Evolutionary conservation across 2,888 invertebrate genomes (phyloP).

Genomic region (Conomelus anceps): DNA sequence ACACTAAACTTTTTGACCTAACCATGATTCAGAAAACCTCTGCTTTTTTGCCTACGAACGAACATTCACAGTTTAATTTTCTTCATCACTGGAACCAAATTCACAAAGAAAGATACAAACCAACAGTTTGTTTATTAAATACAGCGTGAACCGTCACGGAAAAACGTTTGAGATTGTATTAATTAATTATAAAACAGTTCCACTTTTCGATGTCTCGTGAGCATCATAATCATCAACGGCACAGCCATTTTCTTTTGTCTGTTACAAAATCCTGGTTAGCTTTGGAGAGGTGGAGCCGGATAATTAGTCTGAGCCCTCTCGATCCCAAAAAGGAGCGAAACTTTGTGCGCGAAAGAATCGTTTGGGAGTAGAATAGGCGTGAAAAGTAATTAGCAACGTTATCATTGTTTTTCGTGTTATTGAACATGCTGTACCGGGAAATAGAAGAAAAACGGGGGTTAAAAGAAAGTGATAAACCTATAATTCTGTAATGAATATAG

Average conservation of each 20-base stretch:
- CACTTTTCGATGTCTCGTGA: neutral
- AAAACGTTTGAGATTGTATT: neutral
- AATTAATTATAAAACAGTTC: neutral
- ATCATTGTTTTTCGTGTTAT: neutral
- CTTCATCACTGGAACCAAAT: neutral
- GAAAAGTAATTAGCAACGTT: neutral
- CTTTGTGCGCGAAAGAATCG: neutral
- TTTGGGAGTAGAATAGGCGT: neutral
- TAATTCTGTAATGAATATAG: neutral
- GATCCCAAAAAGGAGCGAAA: neutral
- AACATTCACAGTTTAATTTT: neutral
- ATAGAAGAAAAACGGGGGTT: neutral
- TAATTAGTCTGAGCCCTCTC: neutral
- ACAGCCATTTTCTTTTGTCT: neutral
- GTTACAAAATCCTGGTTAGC: neutral
- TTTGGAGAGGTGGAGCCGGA: neutral
- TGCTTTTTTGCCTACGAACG: neutral
- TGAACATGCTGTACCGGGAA: neutral
- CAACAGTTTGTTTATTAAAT: neutral
- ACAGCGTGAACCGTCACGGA: neutral
- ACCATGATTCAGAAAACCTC: neutral
- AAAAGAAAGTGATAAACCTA: neutral
- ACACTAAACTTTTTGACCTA: no score
- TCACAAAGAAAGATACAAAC: neutral
- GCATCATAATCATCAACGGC: neutral